Evolutionary conservation across 2,113 vertebrate genomes (phyloP).

Genomic region (Chroicocephalus ridibundus): DNA sequence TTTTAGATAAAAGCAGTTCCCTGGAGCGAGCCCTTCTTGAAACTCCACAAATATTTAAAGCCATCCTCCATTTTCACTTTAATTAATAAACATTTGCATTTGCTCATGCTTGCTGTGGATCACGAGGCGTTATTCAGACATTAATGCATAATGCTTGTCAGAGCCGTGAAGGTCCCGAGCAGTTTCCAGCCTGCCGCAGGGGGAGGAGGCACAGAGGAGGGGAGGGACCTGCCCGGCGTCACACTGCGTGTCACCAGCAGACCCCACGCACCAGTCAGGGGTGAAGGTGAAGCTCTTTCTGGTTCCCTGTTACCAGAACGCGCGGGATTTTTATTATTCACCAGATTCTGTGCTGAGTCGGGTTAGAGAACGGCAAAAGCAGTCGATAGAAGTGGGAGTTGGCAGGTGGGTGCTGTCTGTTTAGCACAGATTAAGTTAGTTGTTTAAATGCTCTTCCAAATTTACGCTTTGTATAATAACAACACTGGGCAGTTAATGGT

Average conservation of each 20-base stretch:
- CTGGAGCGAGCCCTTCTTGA: not conserved
- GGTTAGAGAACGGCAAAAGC: not conserved
- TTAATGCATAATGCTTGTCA: not conserved
- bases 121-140: not conserved
- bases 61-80: constrained; percentile 11
- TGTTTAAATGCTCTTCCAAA: not conserved
- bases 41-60: constrained; percentile 42
- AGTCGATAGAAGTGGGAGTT: not conserved
- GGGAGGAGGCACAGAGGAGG: not conserved
- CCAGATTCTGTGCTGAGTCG: not conserved
- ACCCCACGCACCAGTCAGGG: not conserved
- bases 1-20: constrained; percentile 23
- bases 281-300: not conserved
- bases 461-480: not conserved
- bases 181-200: not conserved
- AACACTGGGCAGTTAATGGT: not conserved
- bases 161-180: not conserved
- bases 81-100: constrained; percentile 42
- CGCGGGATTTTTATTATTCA: not conserved
- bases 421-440: not conserved
- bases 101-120: not conserved
- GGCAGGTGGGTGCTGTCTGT: not conserved
- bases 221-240: not conserved
- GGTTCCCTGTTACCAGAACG: not conserved
- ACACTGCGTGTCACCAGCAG: not conserved